phyloP scores from a whole-genome alignment of 1,140 invertebrate species.

The Potamilus streckersoni region DNA sequence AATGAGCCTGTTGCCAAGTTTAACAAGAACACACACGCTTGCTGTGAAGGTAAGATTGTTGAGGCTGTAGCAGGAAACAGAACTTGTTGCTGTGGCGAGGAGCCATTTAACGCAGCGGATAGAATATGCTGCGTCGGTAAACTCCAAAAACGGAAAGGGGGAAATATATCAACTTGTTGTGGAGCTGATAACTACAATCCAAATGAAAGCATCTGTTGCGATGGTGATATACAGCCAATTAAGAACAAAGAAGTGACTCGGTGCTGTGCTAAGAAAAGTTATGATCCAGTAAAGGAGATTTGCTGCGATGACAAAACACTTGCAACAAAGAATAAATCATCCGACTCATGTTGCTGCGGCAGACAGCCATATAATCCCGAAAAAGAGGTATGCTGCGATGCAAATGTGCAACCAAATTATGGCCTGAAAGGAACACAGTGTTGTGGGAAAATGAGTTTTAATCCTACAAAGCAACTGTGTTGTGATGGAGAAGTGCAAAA shows the following conservation, averaged over 20 bases:
- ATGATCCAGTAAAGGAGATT: conserved; percentile 18
- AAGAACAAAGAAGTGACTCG: conserved; percentile 8
- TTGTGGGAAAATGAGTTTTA: conserved; percentile 26
- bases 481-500: conserved; percentile 24
- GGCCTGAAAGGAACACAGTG: conserved; percentile 20
- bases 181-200: conserved; percentile 27
- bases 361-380: conserved; percentile 23
- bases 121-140: conserved; percentile 23
- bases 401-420: conserved; percentile 16
- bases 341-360: conserved; percentile 28
- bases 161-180: conserved; percentile 26
- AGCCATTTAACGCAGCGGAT: conserved; percentile 14
- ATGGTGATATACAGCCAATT: conserved; percentile 22
- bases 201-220: conserved; percentile 18
- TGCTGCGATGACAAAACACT: conserved; percentile 27
- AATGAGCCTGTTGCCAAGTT: conserved; percentile 22
- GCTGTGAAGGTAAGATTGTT: conserved; percentile 23
- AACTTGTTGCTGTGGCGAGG: conserved; percentile 27
- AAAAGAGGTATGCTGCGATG: conserved; percentile 23
- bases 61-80: conserved; percentile 25
- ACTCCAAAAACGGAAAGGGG: conserved; percentile 22
- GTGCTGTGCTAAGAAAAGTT: conserved; percentile 27
- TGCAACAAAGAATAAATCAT: conserved; percentile 15
- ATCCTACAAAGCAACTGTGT: conserved; percentile 25
- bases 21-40: conserved; percentile 20